phyloP scores from a whole-genome alignment of 2,888 invertebrate genomes.

The Cabera pusaria region DNA sequence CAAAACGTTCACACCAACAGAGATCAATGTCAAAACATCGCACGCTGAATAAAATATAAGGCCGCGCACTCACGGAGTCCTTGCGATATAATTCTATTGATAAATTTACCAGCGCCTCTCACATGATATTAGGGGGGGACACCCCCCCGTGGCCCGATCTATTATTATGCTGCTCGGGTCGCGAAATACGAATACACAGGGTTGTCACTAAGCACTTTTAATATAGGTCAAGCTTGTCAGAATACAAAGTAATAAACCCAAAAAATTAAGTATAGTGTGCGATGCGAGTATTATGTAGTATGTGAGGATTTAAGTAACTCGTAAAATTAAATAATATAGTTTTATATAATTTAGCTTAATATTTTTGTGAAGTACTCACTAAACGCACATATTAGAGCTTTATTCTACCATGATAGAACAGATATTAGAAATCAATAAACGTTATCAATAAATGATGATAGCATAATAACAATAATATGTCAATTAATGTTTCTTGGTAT shows the following conservation, averaged over 20 bases:
- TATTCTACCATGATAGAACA: too few species aligned
- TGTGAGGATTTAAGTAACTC: too few species aligned
- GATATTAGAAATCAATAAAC: too few species aligned
- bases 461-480: too few species aligned
- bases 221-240: slow-evolving; percentile 8
- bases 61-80: slow-evolving; percentile 49
- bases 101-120: slow-evolving; percentile 76
- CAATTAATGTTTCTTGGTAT: too few species aligned
- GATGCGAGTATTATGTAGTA: neutral
- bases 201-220: slow-evolving; percentile 39
- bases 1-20: slow-evolving; percentile 20
- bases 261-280: slow-evolving; percentile 8
- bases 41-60: slow-evolving; percentile 74
- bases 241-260: too few species aligned
- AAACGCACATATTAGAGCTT: too few species aligned
- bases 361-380: too few species aligned
- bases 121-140: slow-evolving; percentile 75
- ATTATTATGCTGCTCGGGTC: slow-evolving; percentile 80
- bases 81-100: slow-evolving; percentile 76
- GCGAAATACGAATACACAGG: slow-evolving; percentile 60
- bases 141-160: slow-evolving; percentile 64
- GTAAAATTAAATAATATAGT: too few species aligned
- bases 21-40: slow-evolving; percentile 66
- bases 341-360: too few species aligned
- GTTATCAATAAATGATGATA: too few species aligned